Evolutionary conservation across 2,113 vertebrate species (phyloP).

Genomic region (Phylloscopus trochilus): DNA sequence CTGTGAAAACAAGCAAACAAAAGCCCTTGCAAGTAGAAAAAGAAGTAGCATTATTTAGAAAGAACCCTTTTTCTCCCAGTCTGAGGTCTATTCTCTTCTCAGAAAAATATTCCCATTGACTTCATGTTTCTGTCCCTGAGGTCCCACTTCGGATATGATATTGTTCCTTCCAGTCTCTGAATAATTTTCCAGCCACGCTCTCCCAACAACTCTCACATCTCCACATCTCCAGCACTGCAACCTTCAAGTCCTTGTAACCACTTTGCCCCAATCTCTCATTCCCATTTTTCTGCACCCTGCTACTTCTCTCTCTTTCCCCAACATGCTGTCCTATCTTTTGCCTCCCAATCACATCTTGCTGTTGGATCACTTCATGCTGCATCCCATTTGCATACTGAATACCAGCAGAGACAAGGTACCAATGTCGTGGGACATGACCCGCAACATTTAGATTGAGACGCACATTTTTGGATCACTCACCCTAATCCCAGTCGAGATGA

Average conservation of each 20-base stretch:
- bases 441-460: conserved; percentile 7
- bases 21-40: not conserved
- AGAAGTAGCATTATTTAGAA: not conserved
- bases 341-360: conserved; percentile 25
- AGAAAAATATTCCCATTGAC: not conserved
- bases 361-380: conserved; percentile 35
- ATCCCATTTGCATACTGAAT: conserved; percentile 67
- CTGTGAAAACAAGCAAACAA: not conserved
- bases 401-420: conserved; percentile 41
- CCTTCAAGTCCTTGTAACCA: not conserved
- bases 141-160: not conserved
- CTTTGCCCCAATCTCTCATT: not conserved
- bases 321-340: conserved; percentile 1
- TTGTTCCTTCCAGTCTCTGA: not conserved
- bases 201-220: not conserved
- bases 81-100: not conserved
- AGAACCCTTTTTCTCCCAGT: not conserved
- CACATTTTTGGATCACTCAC: conserved; percentile 45
- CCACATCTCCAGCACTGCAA: not conserved
- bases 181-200: fast-evolving
- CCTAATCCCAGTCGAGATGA: conserved; percentile 38
- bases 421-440: conserved; percentile 61
- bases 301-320: not conserved
- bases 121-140: not conserved
- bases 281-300: not conserved